phyloP scores from a whole-genome alignment of 2,797 vertebrate genomes.

The Pangasius krempfi region DNA sequence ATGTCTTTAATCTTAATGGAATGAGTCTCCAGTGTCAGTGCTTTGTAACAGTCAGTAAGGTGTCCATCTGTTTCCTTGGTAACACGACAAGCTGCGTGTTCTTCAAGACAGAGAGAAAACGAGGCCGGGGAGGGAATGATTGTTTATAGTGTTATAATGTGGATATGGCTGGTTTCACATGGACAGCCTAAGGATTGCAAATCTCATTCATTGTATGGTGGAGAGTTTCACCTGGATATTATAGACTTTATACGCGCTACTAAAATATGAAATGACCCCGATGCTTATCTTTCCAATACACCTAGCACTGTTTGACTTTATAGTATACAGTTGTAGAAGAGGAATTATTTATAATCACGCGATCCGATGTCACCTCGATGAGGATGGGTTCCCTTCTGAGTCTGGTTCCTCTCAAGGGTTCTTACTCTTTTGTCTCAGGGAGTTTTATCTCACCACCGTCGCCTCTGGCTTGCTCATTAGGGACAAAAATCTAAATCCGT shows the following conservation, averaged over 20 bases:
- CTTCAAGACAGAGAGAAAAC: not conserved
- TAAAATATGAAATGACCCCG: not conserved
- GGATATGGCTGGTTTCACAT: not conserved
- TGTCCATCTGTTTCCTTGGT: no score
- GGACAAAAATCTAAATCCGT: not conserved
- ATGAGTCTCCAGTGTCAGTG: not conserved
- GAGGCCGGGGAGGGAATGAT: not conserved
- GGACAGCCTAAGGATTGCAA: not conserved
- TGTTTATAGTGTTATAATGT: not conserved
- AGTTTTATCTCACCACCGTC: not conserved
- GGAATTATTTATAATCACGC: not conserved
- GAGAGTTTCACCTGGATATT: not conserved
- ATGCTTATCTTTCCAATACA: not conserved
- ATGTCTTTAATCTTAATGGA: not conserved
- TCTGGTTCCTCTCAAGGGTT: not conserved
- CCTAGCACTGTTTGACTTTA: not conserved
- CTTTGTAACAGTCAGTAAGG: no score
- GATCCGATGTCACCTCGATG: not conserved
- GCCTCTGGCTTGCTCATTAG: not conserved
- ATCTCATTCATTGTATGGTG: not conserved
- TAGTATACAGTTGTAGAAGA: not conserved
- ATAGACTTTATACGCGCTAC: not conserved
- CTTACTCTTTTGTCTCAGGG: not conserved
- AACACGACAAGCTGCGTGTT: not conserved
- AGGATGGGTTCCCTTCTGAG: no score